Percentiles rank a stretch among this genome's conserved stretches.
Evolutionary conservation across 2,888 invertebrate genomes (phyloP).

Genomic region (Drosophila flavopinicola): DNA sequence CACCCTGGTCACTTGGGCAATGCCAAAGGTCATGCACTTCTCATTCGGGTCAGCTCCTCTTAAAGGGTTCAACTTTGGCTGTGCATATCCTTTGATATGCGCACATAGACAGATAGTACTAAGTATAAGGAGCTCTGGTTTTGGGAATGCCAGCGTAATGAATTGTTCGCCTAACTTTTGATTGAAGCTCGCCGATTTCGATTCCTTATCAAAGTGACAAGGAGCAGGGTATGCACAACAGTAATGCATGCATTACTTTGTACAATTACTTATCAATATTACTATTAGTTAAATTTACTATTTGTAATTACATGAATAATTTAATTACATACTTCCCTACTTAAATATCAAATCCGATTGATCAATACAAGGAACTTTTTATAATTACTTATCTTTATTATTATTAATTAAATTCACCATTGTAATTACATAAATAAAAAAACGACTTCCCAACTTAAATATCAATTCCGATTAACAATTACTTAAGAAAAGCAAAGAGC

Average conservation of each 20-base stretch:
- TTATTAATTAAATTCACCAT: too few relatives aligned
- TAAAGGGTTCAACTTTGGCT: conserved; percentile 7
- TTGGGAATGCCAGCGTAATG: background rate
- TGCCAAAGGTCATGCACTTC: conserved; percentile 35
- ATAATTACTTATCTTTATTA: too few relatives aligned
- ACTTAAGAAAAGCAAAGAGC: background rate
- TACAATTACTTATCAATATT: conserved; percentile 1
- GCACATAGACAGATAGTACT: too few relatives aligned
- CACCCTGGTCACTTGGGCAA: conserved; percentile 41
- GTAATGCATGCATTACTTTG: background rate
- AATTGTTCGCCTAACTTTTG: background rate
- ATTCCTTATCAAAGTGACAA: background rate
- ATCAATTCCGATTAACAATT: too few relatives aligned
- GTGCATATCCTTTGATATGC: background rate
- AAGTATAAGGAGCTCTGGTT: background rate
- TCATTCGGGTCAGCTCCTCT: conserved; percentile 1
- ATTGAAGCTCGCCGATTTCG: background rate
- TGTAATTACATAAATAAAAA: too few relatives aligned
- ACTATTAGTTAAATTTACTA: too few relatives aligned
- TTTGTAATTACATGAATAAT: conserved; percentile 1
- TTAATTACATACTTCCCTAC: too few relatives aligned
- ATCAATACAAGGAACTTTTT: too few relatives aligned
- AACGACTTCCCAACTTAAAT: too few relatives aligned
- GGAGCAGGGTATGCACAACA: background rate
- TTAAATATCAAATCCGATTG: too few relatives aligned